Evolutionary conservation across 2,888 invertebrate species (phyloP).

Genomic region (Zygaena filipendulae): DNA sequence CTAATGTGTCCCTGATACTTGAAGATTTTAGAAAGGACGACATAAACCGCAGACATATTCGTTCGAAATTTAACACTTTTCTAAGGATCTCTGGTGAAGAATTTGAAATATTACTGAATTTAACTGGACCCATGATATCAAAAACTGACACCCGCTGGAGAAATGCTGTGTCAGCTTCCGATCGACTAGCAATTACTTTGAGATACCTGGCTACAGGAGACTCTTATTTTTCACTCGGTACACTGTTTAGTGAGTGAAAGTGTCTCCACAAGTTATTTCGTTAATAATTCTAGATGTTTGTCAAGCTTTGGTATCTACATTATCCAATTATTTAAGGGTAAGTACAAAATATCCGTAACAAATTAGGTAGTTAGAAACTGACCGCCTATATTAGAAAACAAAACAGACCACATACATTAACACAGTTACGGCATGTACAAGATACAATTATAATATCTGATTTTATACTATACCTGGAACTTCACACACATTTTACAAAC

Average conservation of each 20-base stretch:
- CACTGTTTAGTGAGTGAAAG: conserved; percentile 17
- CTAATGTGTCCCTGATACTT: no score
- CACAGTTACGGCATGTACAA: no score
- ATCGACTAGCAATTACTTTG: conserved; percentile 11
- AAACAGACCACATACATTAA: no score
- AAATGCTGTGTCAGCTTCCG: conserved; percentile 7
- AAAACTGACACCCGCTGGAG: conserved; percentile 9
- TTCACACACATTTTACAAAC: conserved; percentile 17
- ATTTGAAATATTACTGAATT: conserved; percentile 13
- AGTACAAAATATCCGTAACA: conserved; percentile 16
- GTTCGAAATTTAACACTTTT: conserved; percentile 18
- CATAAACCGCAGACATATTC: conserved; percentile 16
- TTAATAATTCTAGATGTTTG: conserved; percentile 17
- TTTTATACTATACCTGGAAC: conserved; percentile 16
- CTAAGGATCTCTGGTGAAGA: conserved; percentile 14
- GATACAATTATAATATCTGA: conserved; percentile 18
- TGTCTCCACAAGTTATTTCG: conserved; percentile 16
- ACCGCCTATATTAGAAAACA: no score
- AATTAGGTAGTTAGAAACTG: no score
- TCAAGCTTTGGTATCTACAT: conserved; percentile 16
- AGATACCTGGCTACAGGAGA: conserved; percentile 11
- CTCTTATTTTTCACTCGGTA: conserved; percentile 17
- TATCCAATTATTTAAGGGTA: conserved; percentile 15
- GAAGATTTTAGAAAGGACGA: conserved; percentile 15
- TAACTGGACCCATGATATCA: conserved; percentile 9